phyloP scores from a whole-genome alignment of 35 echinoderm and acorn worm species.

The Lytechinus variegatus region DNA sequence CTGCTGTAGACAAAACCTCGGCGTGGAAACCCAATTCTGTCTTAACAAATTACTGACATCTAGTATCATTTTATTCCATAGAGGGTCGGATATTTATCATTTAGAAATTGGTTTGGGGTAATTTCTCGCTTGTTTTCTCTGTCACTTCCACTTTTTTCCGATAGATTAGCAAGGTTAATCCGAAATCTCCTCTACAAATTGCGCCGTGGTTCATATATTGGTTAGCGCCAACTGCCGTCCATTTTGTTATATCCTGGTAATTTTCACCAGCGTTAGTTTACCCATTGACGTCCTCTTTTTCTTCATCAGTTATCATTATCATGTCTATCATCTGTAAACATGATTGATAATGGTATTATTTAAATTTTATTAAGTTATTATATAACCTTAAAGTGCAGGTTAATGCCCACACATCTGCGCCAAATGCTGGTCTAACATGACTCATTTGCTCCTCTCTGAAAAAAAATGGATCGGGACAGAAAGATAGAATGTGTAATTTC shows the following conservation, averaged over 20 bases:
- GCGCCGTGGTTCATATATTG: background rate
- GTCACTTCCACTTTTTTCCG: constrained; percentile 7
- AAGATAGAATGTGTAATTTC: no score
- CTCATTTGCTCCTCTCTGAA: no score
- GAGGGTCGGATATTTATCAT: constrained; percentile 1
- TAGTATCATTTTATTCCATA: constrained; percentile 1
- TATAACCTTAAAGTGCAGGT: no score
- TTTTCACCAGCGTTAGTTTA: no score
- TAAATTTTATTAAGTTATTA: no score
- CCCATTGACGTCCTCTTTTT: background rate
- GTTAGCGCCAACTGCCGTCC: constrained; percentile 30
- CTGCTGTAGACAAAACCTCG: background rate
- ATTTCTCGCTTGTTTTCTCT: constrained; percentile 21
- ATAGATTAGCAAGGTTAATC: background rate
- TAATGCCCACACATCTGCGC: no score
- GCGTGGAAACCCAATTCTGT: constrained; percentile 25
- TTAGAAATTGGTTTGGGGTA: background rate
- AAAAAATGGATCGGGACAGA: no score
- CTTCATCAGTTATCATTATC: background rate
- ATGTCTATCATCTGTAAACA: background rate
- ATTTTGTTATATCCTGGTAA: background rate
- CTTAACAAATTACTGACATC: background rate
- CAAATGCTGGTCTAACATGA: no score
- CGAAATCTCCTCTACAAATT: background rate
- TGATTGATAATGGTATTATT: background rate